Evolutionary conservation across 1,140 invertebrate genomes (phyloP).

Genomic region (Diorhabda elongata): DNA sequence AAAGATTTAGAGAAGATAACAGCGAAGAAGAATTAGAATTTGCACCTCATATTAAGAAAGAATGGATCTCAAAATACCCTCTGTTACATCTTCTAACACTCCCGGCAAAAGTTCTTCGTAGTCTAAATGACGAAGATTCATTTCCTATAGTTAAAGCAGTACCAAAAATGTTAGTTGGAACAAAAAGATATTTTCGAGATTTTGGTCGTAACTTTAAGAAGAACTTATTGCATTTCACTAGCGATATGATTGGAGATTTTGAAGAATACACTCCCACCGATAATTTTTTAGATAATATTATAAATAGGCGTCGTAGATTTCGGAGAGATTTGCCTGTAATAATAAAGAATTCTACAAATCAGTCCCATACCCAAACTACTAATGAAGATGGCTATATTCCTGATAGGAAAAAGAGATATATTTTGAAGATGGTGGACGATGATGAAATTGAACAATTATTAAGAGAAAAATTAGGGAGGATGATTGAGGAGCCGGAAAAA

Average conservation of each 20-base stretch:
- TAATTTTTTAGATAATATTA: conserved; percentile 1
- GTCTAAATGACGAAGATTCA: conserved; percentile 24
- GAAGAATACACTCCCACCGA: conserved; percentile 15
- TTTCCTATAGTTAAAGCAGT: conserved; percentile 26
- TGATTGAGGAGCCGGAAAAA: conserved; percentile 13
- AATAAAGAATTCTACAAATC: conserved; percentile 1
- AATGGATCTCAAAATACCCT: conserved; percentile 23
- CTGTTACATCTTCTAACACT: conserved; percentile 27
- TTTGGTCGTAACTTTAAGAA: conserved; percentile 32
- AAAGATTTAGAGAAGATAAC: conserved; percentile 15
- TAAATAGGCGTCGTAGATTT: conserved; percentile 5
- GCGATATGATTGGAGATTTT: conserved; percentile 33
- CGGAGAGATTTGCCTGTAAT: conserved; percentile 8
- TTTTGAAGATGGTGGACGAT: conserved; percentile 33
- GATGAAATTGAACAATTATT: conserved; percentile 32
- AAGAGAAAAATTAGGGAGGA: conserved; percentile 24
- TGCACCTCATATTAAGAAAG: background rate
- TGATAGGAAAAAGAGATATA: conserved; percentile 30
- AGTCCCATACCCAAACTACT: background rate
- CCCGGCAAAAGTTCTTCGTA: conserved; percentile 27
- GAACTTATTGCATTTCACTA: conserved; percentile 27
- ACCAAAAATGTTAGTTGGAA: conserved; percentile 26
- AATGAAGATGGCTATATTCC: conserved; percentile 3
- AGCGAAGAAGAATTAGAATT: conserved; percentile 12
- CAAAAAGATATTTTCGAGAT: conserved; percentile 31